Evolutionary conservation across 2,797 vertebrate species (phyloP).

Genomic region (Eulemur rubriventer): DNA sequence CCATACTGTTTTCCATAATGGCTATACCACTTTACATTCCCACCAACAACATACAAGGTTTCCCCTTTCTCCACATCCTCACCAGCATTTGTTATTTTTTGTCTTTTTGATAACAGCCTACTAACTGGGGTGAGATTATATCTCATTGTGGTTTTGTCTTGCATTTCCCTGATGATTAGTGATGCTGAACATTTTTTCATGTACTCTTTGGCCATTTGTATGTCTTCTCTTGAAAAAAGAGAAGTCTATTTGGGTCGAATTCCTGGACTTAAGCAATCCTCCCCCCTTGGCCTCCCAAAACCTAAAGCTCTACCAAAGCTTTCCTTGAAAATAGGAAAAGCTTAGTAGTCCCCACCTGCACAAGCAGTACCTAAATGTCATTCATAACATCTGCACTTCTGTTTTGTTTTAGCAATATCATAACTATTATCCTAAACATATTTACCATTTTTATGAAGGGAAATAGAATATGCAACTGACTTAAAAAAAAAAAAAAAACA

Average conservation of each 20-base stretch:
- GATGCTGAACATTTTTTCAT: background rate
- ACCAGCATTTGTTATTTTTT: background rate
- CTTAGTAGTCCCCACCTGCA: background rate
- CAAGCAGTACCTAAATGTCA: background rate
- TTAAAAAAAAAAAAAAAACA: background rate
- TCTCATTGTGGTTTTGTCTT: background rate
- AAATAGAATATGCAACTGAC: background rate
- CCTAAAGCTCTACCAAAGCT: too few species aligned
- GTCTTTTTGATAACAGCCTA: background rate
- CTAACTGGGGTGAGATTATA: background rate
- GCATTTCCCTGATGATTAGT: background rate
- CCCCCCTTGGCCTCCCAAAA: too few species aligned
- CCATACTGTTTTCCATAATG: background rate
- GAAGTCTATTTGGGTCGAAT: background rate
- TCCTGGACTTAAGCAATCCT: too few species aligned
- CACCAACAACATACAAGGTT: background rate
- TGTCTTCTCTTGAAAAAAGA: background rate
- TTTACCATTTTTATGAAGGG: background rate
- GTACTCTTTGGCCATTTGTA: background rate
- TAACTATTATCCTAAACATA: background rate
- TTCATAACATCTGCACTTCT: background rate
- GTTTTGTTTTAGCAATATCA: constrained; percentile 45
- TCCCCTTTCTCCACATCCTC: background rate
- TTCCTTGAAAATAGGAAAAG: constrained; percentile 13
- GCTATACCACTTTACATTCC: background rate